Conservation (phyloP, 2,113 vertebrate species). For the Prietella phreatophila region DNA sequence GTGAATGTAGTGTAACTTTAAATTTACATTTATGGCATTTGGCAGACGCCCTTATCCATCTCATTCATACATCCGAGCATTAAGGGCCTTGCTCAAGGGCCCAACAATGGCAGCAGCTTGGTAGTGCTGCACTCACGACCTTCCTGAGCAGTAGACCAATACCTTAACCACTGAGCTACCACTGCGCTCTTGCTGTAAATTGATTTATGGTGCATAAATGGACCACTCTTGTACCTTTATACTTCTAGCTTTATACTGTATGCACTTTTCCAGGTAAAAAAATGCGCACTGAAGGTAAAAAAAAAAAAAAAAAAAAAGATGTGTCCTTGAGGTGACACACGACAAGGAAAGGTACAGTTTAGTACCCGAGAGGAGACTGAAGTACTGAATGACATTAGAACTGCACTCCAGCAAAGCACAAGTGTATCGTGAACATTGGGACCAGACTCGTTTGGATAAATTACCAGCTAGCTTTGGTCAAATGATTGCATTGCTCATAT, state of each 20-base stretch:
- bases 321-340: not conserved
- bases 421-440: not conserved
- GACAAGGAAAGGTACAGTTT: not conserved
- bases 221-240: not conserved
- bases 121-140: too few species aligned
- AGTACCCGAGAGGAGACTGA: not conserved
- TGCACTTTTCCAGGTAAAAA: not conserved
- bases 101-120: too few species aligned
- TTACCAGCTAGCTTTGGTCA: not conserved
- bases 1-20: not conserved
- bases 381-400: not conserved
- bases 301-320: not conserved
- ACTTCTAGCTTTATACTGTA: not conserved
- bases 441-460: not conserved
- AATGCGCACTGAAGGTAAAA: not conserved
- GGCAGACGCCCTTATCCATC: too few species aligned
- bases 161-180: too few species aligned
- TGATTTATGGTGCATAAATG: not conserved
- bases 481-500: not conserved
- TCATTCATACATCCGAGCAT: too few species aligned
- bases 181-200: too few species aligned
- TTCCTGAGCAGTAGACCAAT: too few species aligned
- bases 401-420: not conserved
- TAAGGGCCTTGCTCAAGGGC: too few species aligned
- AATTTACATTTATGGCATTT: too few species aligned